phyloP scores from a whole-genome alignment of 1,140 invertebrate genomes.

The Chrysopa pallens region DNA sequence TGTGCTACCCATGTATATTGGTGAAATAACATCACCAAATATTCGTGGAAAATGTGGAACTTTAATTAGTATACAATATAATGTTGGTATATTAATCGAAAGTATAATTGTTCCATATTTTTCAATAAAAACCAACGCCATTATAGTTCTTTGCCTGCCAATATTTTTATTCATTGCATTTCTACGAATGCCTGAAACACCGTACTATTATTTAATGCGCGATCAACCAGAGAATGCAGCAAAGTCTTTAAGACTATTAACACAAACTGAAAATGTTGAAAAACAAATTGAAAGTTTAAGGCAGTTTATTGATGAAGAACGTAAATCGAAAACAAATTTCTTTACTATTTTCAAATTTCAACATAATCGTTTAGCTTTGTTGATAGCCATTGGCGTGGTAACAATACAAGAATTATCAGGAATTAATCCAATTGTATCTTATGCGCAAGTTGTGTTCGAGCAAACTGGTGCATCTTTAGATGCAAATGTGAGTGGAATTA shows the following conservation, averaged over 20 bases:
- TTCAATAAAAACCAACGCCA: conserved; percentile 26
- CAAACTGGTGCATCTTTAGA: conserved; percentile 19
- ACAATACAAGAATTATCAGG: conserved; percentile 41
- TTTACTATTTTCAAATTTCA: conserved; percentile 19
- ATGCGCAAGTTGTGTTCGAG: conserved; percentile 32
- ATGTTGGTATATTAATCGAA: conserved; percentile 24
- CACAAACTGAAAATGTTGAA: conserved; percentile 60
- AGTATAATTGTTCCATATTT: conserved; percentile 30
- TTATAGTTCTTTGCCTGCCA: conserved; percentile 28
- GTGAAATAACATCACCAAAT: conserved; percentile 30
- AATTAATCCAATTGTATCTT: conserved; percentile 38
- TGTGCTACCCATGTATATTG: conserved; percentile 28
- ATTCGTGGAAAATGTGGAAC: conserved; percentile 37
- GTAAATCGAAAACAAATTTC: conserved; percentile 17
- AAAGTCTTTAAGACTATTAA: conserved; percentile 54
- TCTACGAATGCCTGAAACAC: conserved; percentile 73
- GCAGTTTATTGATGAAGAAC: conserved; percentile 13
- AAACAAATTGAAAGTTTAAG: conserved; percentile 31
- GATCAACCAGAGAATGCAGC: conserved; percentile 52
- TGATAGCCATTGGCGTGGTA: conserved; percentile 30
- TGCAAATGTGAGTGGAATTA: conserved; percentile 21
- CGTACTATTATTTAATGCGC: conserved; percentile 59
- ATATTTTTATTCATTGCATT: conserved; percentile 22
- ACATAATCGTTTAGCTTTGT: conserved; percentile 25
- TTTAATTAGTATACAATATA: conserved; percentile 24